A percentile compares a stretch with the other conserved stretches of the same genome.
Conservation (phyloP, 2,113 vertebrate genomes). For the Hippoglossus stenolepis region DNA sequence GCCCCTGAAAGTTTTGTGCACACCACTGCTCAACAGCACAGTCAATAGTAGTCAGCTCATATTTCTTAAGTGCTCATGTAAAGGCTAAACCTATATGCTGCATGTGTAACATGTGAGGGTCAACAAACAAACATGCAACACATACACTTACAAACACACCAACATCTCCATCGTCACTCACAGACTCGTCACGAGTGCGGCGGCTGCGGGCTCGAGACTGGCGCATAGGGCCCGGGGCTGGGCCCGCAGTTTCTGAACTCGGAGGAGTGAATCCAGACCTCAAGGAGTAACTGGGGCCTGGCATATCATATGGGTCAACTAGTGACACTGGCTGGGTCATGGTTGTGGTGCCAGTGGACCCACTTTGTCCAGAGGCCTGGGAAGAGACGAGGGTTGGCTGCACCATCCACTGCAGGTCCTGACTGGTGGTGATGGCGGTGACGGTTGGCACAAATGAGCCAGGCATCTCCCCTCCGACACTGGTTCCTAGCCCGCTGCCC, state of each 20-base stretch:
- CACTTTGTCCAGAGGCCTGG: constrained; percentile 90
- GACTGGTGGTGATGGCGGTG: constrained; percentile 97
- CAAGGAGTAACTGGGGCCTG: constrained; percentile 90
- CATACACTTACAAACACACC: constrained; percentile 81
- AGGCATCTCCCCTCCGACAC: constrained; percentile 91
- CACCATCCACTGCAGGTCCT: constrained; percentile 98
- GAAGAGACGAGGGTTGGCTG: constrained; percentile 96
- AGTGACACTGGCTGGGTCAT: constrained; percentile 83
- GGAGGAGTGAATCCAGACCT: constrained; percentile 81
- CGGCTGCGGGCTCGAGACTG: constrained; percentile 85
- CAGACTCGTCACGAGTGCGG: constrained; percentile 89
- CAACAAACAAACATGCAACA: constrained; percentile 60
- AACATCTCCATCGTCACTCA: constrained; percentile 86
- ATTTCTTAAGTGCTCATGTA: background rate
- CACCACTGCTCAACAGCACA: background rate
- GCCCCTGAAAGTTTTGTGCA: background rate
- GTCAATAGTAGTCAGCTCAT: background rate
- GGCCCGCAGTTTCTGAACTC: constrained; percentile 77
- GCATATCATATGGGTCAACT: constrained; percentile 93
- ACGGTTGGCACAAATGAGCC: constrained; percentile 96
- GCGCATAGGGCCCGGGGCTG: constrained; percentile 81
- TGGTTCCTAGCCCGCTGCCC: constrained; percentile 72
- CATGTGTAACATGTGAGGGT: constrained; percentile 35
- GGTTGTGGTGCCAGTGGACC: constrained; percentile 76
- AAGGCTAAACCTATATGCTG: constrained; percentile 21